Conservation (phyloP, 2,797 vertebrate genomes). For the Choloepus didactylus region DNA sequence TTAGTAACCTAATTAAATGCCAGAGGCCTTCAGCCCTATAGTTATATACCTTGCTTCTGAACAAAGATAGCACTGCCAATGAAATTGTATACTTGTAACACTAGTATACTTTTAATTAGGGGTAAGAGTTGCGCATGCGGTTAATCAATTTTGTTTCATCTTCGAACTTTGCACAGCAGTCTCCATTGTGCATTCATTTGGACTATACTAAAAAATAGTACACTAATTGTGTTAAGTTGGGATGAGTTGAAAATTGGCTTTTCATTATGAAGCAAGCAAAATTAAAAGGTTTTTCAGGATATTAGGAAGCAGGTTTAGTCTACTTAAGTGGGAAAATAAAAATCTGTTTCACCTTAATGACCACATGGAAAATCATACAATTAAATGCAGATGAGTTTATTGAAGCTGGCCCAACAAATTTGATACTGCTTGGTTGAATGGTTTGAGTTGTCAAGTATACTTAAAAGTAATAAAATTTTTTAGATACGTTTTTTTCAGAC, state of each 20-base stretch:
- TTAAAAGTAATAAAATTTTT: constrained; percentile 51
- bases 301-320: constrained; percentile 37
- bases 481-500: background rate
- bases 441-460: constrained; percentile 12
- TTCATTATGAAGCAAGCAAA: constrained; percentile 31
- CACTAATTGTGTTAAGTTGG: background rate
- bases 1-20: constrained; percentile 75
- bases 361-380: constrained; percentile 13
- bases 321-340: background rate
- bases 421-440: background rate
- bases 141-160: constrained; percentile 69
- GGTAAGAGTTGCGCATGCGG: background rate
- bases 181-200: constrained; percentile 68
- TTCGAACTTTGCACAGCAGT: constrained; percentile 56
- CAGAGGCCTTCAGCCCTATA: constrained; percentile 23
- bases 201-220: background rate
- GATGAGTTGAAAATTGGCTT: constrained; percentile 59
- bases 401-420: constrained; percentile 35
- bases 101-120: constrained; percentile 71
- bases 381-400: constrained; percentile 27
- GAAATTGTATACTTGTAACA: constrained; percentile 72
- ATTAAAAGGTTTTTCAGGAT: constrained; percentile 3
- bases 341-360: constrained; percentile 56
- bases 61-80: constrained; percentile 64
- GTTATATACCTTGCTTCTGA: constrained; percentile 44